These are phyloP conservation scores for Triplophysa yarkandensis DNA, from an alignment of 2,797 vertebrate genomes.

Conservation along the genomic window DNA sequence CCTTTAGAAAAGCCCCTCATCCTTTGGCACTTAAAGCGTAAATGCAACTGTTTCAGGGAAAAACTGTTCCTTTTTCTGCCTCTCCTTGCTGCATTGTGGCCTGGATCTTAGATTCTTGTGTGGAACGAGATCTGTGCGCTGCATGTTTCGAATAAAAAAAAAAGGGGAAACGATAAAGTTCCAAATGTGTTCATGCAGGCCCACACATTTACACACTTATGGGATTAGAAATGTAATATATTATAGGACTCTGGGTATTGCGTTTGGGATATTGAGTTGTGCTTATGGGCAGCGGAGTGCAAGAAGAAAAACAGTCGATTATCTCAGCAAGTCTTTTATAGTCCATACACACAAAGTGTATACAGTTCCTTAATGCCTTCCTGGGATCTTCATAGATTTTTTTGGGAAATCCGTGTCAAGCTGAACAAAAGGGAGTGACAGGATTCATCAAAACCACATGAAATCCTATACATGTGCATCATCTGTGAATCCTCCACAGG, in stretches of 20 bases:
- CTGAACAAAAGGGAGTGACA: slow-evolving; percentile 10
- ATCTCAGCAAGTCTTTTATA: slow-evolving; percentile 4
- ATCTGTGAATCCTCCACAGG: background rate
- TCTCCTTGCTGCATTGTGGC: slow-evolving; percentile 3
- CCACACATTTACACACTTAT: slow-evolving; percentile 25
- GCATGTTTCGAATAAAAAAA: slow-evolving; percentile 1
- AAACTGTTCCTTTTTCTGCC: slow-evolving; percentile 20
- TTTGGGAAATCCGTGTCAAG: background rate
- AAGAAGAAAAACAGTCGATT: slow-evolving; percentile 26
- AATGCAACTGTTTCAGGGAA: slow-evolving; percentile 33
- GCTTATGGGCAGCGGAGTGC: slow-evolving; percentile 35
- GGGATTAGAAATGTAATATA: slow-evolving; percentile 34
- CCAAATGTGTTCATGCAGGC: slow-evolving; percentile 15
- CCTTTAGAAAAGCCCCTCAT: slow-evolving; percentile 52
- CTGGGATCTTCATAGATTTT: background rate
- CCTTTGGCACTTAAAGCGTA: slow-evolving; percentile 46
- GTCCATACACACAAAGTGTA: slow-evolving; percentile 9
- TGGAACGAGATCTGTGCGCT: slow-evolving; percentile 2
- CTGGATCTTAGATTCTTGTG: slow-evolving; percentile 26
- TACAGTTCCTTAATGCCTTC: background rate
- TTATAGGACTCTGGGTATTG: slow-evolving; percentile 24
- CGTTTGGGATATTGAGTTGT: slow-evolving; percentile 38
- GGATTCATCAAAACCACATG: slow-evolving; percentile 8
- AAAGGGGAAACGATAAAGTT: slow-evolving; percentile 22
- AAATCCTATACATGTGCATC: background rate